Conservation (phyloP, 2,797 vertebrate genomes). For the Protonibea diacanthus region DNA sequence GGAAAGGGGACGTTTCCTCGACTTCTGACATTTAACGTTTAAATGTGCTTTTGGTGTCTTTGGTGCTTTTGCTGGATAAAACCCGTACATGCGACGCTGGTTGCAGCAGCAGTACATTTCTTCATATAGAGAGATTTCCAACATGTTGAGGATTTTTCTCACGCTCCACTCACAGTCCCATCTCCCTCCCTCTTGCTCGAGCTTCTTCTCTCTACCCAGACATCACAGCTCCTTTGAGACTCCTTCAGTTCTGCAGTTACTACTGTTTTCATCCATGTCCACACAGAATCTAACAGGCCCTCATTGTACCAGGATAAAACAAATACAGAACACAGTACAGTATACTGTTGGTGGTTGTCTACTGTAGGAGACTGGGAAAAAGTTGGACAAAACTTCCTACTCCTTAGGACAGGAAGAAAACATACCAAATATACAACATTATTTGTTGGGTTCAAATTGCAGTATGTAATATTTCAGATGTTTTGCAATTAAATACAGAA, state of each 20-base stretch:
- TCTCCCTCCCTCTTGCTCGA: background rate
- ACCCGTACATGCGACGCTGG: background rate
- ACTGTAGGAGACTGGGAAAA: slow-evolving; percentile 6
- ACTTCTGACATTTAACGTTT: slow-evolving; percentile 33
- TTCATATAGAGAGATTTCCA: background rate
- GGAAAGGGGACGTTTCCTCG: slow-evolving; percentile 33
- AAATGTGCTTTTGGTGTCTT: slow-evolving; percentile 29
- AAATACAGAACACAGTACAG: background rate
- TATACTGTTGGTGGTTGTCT: background rate
- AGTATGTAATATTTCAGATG: slow-evolving; percentile 61
- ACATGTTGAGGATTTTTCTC: slow-evolving; percentile 15
- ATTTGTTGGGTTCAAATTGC: slow-evolving; percentile 56
- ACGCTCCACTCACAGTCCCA: background rate
- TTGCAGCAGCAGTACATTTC: background rate
- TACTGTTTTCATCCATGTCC: slow-evolving; percentile 10
- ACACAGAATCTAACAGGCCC: slow-evolving; percentile 10
- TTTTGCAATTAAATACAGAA: slow-evolving; percentile 74
- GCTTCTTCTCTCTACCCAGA: slow-evolving; percentile 21
- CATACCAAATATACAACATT: slow-evolving; percentile 15
- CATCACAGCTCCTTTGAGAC: slow-evolving; percentile 26
- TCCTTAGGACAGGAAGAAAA: slow-evolving; percentile 7
- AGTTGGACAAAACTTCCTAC: background rate
- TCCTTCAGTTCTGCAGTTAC: slow-evolving; percentile 17
- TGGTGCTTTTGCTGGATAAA: too few species aligned
- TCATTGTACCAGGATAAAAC: background rate